Evolutionary conservation across 2,113 vertebrate genomes (phyloP).

Genomic region (Monopterus albus): DNA sequence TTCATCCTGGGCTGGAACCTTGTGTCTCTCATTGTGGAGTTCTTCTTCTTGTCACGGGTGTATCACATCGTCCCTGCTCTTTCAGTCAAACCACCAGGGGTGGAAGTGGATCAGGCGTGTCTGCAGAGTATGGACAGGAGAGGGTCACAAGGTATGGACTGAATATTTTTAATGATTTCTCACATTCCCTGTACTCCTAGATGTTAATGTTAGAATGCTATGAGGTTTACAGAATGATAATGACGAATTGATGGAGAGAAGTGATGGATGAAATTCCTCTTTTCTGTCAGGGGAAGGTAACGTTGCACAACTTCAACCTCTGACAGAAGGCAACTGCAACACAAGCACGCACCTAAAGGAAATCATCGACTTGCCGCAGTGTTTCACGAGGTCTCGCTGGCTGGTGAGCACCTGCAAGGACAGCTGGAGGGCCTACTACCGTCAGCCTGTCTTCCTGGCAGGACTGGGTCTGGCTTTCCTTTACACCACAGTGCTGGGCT

Average conservation of each 20-base stretch:
- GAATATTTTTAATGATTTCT: neutral
- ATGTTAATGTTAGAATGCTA: neutral
- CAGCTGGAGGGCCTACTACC: slow-evolving; percentile 82
- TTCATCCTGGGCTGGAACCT: slow-evolving; percentile 88
- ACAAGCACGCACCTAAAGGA: slow-evolving; percentile 58
- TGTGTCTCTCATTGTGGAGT: slow-evolving; percentile 82
- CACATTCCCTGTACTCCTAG: neutral
- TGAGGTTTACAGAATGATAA: neutral
- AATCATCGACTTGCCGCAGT: slow-evolving; percentile 62
- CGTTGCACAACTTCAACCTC: slow-evolving; percentile 36
- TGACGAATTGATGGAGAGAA: slow-evolving; percentile 17
- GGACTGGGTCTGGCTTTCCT: slow-evolving; percentile 86
- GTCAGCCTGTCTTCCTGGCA: slow-evolving; percentile 83
- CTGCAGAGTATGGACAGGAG: slow-evolving; percentile 72
- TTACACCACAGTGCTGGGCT: slow-evolving; percentile 85
- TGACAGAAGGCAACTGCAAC: slow-evolving; percentile 65
- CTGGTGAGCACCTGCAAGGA: slow-evolving; percentile 78
- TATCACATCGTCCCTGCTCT: slow-evolving; percentile 83
- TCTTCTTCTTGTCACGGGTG: slow-evolving; percentile 85
- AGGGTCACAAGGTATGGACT: slow-evolving; percentile 67
- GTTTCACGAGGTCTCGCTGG: slow-evolving; percentile 67
- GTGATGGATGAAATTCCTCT: slow-evolving; percentile 40
- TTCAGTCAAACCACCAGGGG: slow-evolving; percentile 76
- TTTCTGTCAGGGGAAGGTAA: slow-evolving; percentile 50
- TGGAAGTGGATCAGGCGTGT: slow-evolving; percentile 58